Evolutionary conservation across 2,113 vertebrate species (phyloP), one percentile per base, ranked within the genome.

Genomic region (Prionailurus bengalensis): DNA sequence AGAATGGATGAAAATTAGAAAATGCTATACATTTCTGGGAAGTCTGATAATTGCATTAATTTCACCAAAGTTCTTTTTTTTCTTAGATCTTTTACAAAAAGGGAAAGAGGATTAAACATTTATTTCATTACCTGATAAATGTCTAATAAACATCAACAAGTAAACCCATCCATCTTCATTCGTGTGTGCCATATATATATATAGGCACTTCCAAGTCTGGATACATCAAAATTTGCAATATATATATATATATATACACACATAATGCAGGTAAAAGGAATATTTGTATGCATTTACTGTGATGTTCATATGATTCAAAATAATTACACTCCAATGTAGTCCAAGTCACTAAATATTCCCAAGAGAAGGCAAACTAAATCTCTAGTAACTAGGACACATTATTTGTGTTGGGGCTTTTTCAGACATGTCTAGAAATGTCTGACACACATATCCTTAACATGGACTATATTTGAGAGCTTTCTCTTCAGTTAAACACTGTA

Each of bases 41-140:
- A 51, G 81, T 39, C 39, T 78, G 65, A 27, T 74, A 91, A 93
- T 51, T 55, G 48, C 0, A 17, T 73, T 97, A 68, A 96, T 82
- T 93, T 78, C 27, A 78, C 48, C 27, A 48, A 48, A 31, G 65
- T n/a, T 12, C 4, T 48, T 68, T 31, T 25, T 29, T 31, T 84
- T 73, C 45, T 85, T 51, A 48, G 1, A 19, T 27, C 71, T 65
- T 86, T 83, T 73, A 63, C 5, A 83, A 61, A 83, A 16, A 45
- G 39, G 8, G 15, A 29, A 88, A 78, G 39, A 89, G 48, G 14
- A 90, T 80, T 48, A 39, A 96, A 65, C 71, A 73, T 70, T 55
- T 63, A 81, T 88, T 66, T 91, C 80, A 76, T 42, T 80, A 83
- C 51, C 42, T 76, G 95, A 68, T n/a, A 70, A 81, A 89, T 58